These are phyloP conservation scores for Indicator maculatus DNA, from an alignment of 2,113 vertebrate species.

Conservation along the genomic window DNA sequence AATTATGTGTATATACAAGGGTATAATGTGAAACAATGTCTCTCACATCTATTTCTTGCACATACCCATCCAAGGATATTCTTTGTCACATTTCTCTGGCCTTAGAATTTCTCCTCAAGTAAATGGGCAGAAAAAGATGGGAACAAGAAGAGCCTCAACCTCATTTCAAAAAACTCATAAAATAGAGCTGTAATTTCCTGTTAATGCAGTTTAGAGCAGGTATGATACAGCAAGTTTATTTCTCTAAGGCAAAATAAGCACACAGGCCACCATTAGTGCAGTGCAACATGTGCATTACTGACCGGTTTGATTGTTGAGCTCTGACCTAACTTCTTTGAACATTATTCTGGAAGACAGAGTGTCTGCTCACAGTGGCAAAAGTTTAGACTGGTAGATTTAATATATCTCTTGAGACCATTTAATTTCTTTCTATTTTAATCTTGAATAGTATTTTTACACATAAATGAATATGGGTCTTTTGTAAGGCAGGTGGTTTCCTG, in stretches of 20 bases:
- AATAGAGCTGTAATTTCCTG: background rate
- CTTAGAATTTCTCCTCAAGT: background rate
- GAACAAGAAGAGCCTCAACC: background rate
- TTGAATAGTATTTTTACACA: background rate
- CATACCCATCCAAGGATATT: background rate
- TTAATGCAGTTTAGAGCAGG: background rate
- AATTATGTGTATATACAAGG: background rate
- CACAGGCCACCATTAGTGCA: background rate
- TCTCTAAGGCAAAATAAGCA: background rate
- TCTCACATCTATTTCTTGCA: background rate
- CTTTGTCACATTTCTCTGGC: background rate
- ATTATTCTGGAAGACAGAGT: background rate
- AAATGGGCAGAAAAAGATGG: background rate
- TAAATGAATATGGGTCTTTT: background rate
- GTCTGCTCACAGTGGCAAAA: background rate
- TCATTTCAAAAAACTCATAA: background rate
- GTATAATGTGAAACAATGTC: background rate
- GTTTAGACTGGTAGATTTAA: background rate
- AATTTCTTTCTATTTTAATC: slow-evolving; percentile 9
- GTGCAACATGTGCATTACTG: background rate
- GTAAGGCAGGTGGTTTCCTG: slow-evolving; percentile 1
- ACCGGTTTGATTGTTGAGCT: background rate
- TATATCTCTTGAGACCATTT: background rate
- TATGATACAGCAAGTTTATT: background rate
- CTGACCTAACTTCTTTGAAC: background rate